Conservation (phyloP, 2,888 invertebrate species). For the Artemia sp. region DNA sequence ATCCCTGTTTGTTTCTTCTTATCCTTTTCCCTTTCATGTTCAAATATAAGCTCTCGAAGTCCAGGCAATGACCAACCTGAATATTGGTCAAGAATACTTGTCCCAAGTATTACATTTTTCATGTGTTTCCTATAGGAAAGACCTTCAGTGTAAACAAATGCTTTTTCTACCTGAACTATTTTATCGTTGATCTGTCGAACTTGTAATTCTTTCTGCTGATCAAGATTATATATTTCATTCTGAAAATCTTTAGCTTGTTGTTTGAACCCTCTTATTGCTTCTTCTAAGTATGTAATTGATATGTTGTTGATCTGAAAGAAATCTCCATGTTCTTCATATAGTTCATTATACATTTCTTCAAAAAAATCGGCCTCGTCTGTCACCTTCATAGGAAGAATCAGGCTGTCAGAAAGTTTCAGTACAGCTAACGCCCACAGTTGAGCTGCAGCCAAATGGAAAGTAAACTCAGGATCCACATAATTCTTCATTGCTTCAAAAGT, state of each 20-base stretch:
- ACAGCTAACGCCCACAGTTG: slow-evolving; percentile 24
- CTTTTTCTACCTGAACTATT: slow-evolving; percentile 20
- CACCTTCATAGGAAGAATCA: slow-evolving; percentile 22
- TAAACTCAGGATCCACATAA: slow-evolving; percentile 30
- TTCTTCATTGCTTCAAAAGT: slow-evolving; percentile 30
- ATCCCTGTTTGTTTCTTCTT: neutral
- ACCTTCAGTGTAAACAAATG: slow-evolving; percentile 22
- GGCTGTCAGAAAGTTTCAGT: slow-evolving; percentile 24
- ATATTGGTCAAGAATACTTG: slow-evolving; percentile 22
- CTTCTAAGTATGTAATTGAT: slow-evolving; percentile 21
- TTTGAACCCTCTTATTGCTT: slow-evolving; percentile 21
- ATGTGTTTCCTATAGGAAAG: slow-evolving; percentile 19
- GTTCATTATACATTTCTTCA: slow-evolving; percentile 21
- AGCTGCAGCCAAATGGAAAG: slow-evolving; percentile 27
- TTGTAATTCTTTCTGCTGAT: slow-evolving; percentile 14
- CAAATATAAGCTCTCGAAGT: neutral
- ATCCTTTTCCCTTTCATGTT: neutral
- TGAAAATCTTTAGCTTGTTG: slow-evolving; percentile 20
- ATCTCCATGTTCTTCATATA: slow-evolving; percentile 22
- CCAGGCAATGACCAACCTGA: slow-evolving; percentile 3
- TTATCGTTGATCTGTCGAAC: slow-evolving; percentile 22
- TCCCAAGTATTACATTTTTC: slow-evolving; percentile 20
- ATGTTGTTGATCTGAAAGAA: slow-evolving; percentile 21
- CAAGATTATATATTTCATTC: neutral
- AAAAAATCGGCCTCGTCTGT: slow-evolving; percentile 22